Percentiles rank a stretch among this genome's conserved stretches.
phyloP scores from a whole-genome alignment of 2,113 vertebrate genomes.

The Garra rufa region DNA sequence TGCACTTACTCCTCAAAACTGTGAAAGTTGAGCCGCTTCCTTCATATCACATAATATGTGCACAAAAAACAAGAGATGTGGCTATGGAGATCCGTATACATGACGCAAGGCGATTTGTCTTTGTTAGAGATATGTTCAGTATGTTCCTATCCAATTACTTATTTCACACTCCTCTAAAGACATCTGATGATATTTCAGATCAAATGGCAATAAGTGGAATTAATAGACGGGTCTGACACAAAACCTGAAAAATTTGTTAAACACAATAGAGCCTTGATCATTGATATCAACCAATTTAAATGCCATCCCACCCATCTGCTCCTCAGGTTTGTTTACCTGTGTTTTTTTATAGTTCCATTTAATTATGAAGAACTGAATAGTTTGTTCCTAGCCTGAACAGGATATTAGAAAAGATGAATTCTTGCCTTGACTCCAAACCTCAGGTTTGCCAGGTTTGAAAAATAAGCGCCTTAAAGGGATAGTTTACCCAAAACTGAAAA shows the following conservation, averaged over 20 bases:
- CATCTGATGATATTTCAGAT: conserved; percentile 11
- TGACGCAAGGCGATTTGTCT: conserved; percentile 38
- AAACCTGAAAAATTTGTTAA: too few species aligned
- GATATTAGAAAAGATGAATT: too few species aligned
- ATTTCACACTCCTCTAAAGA: conserved; percentile 31
- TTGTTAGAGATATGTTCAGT: conserved; percentile 48
- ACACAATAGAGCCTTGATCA: too few species aligned
- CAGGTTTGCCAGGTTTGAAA: too few species aligned
- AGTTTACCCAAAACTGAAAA: background rate
- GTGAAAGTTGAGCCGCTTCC: conserved; percentile 35
- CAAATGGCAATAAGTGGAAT: background rate
- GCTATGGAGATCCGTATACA: conserved; percentile 1
- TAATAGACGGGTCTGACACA: conserved; percentile 14
- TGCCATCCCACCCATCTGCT: background rate
- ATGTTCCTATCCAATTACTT: conserved; percentile 52
- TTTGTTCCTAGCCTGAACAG: background rate
- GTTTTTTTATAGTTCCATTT: background rate
- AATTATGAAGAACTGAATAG: background rate
- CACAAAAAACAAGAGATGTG: background rate
- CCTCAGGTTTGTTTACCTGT: background rate
- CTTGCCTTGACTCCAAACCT: too few species aligned
- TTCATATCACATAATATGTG: conserved; percentile 41
- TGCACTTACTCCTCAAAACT: conserved; percentile 44
- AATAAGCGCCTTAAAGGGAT: background rate
- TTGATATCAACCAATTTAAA: background rate